Evolutionary conservation across 23 tunicate genomes (phyloP).

Genomic region (Halocynthia roretzi): DNA sequence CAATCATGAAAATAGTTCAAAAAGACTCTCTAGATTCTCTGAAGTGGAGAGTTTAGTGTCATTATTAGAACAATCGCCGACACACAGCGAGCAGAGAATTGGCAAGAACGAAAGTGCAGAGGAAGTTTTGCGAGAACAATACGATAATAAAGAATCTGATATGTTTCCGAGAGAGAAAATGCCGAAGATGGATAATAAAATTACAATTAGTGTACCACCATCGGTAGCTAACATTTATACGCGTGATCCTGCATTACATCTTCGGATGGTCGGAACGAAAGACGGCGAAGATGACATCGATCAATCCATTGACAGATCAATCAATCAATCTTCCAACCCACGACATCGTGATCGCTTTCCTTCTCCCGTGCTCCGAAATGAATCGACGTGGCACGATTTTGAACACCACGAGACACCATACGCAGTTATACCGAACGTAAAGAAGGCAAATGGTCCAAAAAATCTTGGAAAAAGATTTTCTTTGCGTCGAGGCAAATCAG

Average conservation of each 20-base stretch:
- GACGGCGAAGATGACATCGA: neutral
- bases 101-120: too few relatives aligned
- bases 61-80: neutral
- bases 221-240: too few relatives aligned
- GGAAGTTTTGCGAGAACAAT: too few relatives aligned
- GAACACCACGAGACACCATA: neutral
- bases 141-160: too few relatives aligned
- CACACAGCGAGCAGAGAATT: too few relatives aligned
- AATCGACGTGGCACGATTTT: slow-evolving; percentile 4
- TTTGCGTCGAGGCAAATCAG: neutral
- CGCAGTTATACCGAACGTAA: neutral
- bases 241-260: too few relatives aligned
- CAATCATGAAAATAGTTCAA: neutral
- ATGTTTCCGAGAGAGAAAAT: too few relatives aligned
- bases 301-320: neutral
- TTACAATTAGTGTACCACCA: too few relatives aligned
- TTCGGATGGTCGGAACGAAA: neutral
- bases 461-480: neutral
- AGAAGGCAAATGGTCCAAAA: neutral
- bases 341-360: neutral
- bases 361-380: neutral
- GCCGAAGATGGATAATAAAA: too few relatives aligned
- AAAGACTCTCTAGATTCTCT: slow-evolving; percentile 15
- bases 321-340: neutral
- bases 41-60: slow-evolving; percentile 27